A percentile compares a stretch with the other conserved stretches of the same genome.
These are phyloP conservation scores for Grammomys dolichurus DNA, from an alignment of 2,113 vertebrate species.

Conservation along the genomic window DNA sequence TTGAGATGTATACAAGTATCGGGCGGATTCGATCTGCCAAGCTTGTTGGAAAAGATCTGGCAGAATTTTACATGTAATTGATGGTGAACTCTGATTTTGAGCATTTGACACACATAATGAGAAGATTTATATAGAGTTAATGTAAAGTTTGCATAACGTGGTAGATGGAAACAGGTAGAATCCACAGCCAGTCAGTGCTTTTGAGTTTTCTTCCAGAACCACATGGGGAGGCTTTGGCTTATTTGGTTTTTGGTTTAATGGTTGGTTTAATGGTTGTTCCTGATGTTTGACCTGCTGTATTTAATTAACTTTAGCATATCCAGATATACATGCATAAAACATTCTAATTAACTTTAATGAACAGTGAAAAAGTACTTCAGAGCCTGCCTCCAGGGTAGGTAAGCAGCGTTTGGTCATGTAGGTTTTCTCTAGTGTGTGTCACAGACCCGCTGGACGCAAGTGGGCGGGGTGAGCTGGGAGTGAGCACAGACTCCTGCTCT, in stretches of 20 bases:
- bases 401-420: fast-evolving
- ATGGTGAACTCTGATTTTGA: slow-evolving; percentile 11
- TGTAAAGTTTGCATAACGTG: not conserved
- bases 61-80: slow-evolving; percentile 98
- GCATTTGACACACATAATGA: not conserved
- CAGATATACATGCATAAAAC: not conserved
- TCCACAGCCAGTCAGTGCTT: not conserved
- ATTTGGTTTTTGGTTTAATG: not conserved
- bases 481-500: not conserved
- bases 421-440: not conserved
- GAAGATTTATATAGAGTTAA: not conserved
- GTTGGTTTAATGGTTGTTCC: not conserved
- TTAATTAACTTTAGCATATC: not conserved
- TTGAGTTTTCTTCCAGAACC: slow-evolving; percentile 23
- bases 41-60: slow-evolving; percentile 97
- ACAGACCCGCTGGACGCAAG: too few species aligned
- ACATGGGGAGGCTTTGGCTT: not conserved
- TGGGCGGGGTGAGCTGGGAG: not conserved
- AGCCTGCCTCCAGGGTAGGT: not conserved
- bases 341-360: not conserved
- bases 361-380: not conserved
- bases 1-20: slow-evolving; percentile 97
- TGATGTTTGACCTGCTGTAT: not conserved
- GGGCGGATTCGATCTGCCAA: slow-evolving; percentile 94
- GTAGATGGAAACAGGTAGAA: not conserved